Evolutionary conservation across 2,888 invertebrate species (phyloP), one percentile per base, ranked within the genome.

Genomic region (Drosophila neonasuta): DNA sequence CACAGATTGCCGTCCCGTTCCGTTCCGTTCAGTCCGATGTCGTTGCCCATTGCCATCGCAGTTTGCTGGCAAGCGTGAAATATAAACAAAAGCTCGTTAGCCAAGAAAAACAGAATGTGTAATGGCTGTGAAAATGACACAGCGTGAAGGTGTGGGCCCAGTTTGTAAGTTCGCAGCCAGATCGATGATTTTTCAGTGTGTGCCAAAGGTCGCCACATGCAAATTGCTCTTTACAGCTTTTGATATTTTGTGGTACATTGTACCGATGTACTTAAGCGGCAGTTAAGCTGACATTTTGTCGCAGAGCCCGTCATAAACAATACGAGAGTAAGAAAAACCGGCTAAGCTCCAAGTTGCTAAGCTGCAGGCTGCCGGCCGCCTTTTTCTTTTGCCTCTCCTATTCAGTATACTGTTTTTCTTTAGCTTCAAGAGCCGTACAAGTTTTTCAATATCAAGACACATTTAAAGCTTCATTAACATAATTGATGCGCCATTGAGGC

Each of bases 401-500:
- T 39, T 20, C 34, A n/a, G 10, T 17, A 24, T 24, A 24, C n/a
- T 49, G 8, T 49, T 49, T 49, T 20, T 11, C 4, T 39, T 59
- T 52, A 56, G 45, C 49, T 57, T 59, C 39, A 57, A 75, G 60
- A 71, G 69, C 80, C 74, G 72, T 69, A 61, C 60, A 62, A 71
- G 65, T 72, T 74, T 55, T 80, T 66, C 86, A 80, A 86, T 86
- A 80, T 78, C 78, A 80, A 78, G 78, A 64, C 73, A 80, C 81
- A 80, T 75, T 82, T 66, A 71, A 73, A 78, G 78, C 81, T 86
- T 82, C 86, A 82, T 82, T 82, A 82, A 76, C 81, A 82, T 82
- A 86, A 82, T 82, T 82, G 81, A 82, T 82, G 81, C 84, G 84
- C 81, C 81, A 80, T 86, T 79, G 80, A 71, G 60, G 79, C 75